These are phyloP conservation scores for Reticulitermes speratus DNA, from an alignment of 1,140 invertebrate genomes.

Conservation along the genomic window DNA sequence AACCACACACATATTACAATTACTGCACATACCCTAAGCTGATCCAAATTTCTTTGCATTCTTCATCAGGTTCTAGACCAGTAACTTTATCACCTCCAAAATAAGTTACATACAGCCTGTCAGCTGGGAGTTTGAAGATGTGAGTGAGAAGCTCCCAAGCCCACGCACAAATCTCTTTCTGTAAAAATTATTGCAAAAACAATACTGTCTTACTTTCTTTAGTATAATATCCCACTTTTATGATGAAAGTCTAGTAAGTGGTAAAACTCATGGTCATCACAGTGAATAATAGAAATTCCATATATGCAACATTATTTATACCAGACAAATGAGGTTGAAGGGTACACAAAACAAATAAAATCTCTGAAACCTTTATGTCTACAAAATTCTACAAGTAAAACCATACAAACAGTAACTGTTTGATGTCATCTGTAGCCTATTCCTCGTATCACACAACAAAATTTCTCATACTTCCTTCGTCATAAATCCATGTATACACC, in stretches of 20 bases:
- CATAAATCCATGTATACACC: too few species aligned
- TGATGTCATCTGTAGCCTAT: too few species aligned
- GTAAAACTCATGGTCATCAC: too few species aligned
- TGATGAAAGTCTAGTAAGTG: neutral
- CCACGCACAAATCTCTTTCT: constrained; percentile 95
- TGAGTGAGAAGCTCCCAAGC: constrained; percentile 96
- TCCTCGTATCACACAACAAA: too few species aligned
- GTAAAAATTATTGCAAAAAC: constrained; percentile 34
- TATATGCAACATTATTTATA: too few species aligned
- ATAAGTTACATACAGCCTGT: constrained; percentile 96
- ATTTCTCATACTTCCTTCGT: too few species aligned
- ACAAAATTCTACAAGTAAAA: too few species aligned
- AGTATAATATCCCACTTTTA: neutral
- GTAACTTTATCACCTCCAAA: constrained; percentile 88
- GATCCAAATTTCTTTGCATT: constrained; percentile 85
- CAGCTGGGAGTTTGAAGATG: constrained; percentile 72
- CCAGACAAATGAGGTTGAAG: too few species aligned
- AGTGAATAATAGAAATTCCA: too few species aligned
- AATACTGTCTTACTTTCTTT: neutral
- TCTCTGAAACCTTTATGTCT: too few species aligned
- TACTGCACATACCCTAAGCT: constrained; percentile 59
- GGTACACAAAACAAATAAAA: too few species aligned
- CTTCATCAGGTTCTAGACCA: constrained; percentile 87
- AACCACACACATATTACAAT: neutral
- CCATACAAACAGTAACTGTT: too few species aligned